Base-by-base conservation (phyloP, 2,888 invertebrate genomes). In the Lasius fuliginosus region DNA sequence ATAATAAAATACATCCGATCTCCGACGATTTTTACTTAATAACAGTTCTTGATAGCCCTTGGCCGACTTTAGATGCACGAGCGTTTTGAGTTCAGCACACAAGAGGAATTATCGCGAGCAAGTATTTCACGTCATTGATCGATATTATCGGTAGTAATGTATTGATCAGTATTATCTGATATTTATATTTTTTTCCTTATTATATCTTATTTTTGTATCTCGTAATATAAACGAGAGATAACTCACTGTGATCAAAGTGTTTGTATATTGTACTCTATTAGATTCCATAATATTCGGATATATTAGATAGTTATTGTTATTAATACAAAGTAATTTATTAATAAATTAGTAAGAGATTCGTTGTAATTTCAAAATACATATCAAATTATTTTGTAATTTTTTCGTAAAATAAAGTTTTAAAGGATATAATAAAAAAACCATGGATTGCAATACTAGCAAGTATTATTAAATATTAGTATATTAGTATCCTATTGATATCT, bases 1-100 rank as follows among this genome's bases (percentile, higher is more conserved):
- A 65, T 69, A 69, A 69, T 40, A 56, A 15, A 58, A 58, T 18
- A 27, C 30, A 42, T 69, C 1, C 42, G 18, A 15, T 27, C 62
- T 33, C 60, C n/a, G 58, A 23, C 23, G 46, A 79, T 46, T 79
- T 71, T 79, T 71, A 30, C 33, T 79, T 71, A 56, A 67, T 56
- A 67, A 67, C 49, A 30, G 56, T 56, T 56, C 36, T 53, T 40
- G 40, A n/a, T 67, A 56, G 68, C 68, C 40, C 68, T 68, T 67
- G 77, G 68, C 76, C 76, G 40, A 77, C 56, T 77, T 76, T 42
- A 68, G 53, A 49, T 9, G 36, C 64, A 11, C 15, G 23, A 23
- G 11, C 11, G 15, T 65, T 15, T 18, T 18, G 12, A 27, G 23
- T 5, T 3, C 1, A 46, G 18, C 8, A 23, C 15, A 15, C n/a